These are phyloP conservation scores for Amyelois transitella DNA, from an alignment of 1,140 invertebrate genomes.

Conservation along the genomic window DNA sequence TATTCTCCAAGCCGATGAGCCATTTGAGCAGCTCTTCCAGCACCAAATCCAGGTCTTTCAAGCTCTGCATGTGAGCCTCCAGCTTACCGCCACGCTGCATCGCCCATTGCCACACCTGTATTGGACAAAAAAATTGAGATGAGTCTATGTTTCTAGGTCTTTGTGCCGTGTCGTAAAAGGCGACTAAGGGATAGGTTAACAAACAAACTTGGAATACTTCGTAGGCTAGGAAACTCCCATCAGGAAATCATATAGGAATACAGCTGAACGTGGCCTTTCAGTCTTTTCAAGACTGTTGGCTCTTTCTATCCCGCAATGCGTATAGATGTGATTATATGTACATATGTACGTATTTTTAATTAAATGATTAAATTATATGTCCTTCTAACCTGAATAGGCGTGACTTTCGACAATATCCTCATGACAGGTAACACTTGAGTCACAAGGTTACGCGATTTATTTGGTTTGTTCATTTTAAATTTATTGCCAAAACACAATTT, in stretches of 20 bases:
- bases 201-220: too few species aligned
- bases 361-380: too few species aligned
- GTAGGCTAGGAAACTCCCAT: too few species aligned
- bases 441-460: conserved; percentile 23
- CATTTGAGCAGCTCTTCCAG: conserved; percentile 96
- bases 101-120: conserved; percentile 86
- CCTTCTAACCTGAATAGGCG: conserved; percentile 43
- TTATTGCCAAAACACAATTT: not conserved
- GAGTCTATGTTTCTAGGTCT: too few species aligned
- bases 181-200: too few species aligned
- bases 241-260: too few species aligned
- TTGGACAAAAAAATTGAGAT: not conserved
- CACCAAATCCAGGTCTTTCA: conserved; percentile 87
- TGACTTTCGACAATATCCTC: conserved; percentile 56
- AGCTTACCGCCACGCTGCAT: conserved; percentile 87
- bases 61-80: conserved; percentile 85
- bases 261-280: too few species aligned
- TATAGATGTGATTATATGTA: too few species aligned
- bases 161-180: too few species aligned
- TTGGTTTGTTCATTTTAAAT: conserved; percentile 12
- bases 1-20: conserved; percentile 92
- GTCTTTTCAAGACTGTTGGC: too few species aligned
- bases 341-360: too few species aligned
- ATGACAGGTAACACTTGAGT: conserved; percentile 46
- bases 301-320: too few species aligned